Evolutionary conservation across 2,113 vertebrate species (phyloP).

Genomic region (Proterorhinus semilunaris): DNA sequence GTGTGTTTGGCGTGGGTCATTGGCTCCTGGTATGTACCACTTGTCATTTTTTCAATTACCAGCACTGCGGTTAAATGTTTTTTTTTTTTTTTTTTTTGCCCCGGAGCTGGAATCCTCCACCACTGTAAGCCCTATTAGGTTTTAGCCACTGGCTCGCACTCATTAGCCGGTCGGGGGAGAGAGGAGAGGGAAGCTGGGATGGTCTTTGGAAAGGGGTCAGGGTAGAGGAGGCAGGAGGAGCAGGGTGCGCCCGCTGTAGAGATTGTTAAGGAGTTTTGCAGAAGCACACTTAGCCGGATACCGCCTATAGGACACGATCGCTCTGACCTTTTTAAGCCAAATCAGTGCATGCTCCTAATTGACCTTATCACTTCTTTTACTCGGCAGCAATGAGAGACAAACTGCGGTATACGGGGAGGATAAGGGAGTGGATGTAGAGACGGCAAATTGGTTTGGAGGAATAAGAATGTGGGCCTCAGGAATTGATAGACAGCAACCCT

Average conservation of each 20-base stretch:
- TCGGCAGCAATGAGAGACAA: constrained; percentile 20
- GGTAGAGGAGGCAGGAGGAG: constrained; percentile 46
- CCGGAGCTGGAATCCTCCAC: constrained; percentile 66
- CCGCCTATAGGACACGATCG: constrained; percentile 39
- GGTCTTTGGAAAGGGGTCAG: constrained; percentile 68
- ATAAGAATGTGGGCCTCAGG: not conserved
- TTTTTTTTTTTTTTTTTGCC: constrained; percentile 66
- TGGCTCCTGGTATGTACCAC: constrained; percentile 66
- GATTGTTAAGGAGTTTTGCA: constrained; percentile 67
- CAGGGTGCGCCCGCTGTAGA: constrained; percentile 38
- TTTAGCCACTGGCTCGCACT: constrained; percentile 72
- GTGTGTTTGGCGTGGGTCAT: constrained; percentile 40
- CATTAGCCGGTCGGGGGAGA: constrained; percentile 74
- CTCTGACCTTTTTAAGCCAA: constrained; percentile 68
- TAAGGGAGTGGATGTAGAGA: not conserved
- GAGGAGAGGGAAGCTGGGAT: constrained; percentile 55
- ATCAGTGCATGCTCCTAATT: constrained; percentile 55
- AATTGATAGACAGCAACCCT: no score
- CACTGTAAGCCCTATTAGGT: constrained; percentile 73
- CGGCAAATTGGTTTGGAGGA: not conserved
- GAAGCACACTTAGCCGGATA: constrained; percentile 32
- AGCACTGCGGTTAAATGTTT: constrained; percentile 78
- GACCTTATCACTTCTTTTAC: constrained; percentile 43
- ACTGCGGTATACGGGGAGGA: constrained; percentile 8
- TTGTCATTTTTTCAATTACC: constrained; percentile 83